phyloP scores from a whole-genome alignment of 1,140 invertebrate species.

The Leptopilina clavipes region DNA sequence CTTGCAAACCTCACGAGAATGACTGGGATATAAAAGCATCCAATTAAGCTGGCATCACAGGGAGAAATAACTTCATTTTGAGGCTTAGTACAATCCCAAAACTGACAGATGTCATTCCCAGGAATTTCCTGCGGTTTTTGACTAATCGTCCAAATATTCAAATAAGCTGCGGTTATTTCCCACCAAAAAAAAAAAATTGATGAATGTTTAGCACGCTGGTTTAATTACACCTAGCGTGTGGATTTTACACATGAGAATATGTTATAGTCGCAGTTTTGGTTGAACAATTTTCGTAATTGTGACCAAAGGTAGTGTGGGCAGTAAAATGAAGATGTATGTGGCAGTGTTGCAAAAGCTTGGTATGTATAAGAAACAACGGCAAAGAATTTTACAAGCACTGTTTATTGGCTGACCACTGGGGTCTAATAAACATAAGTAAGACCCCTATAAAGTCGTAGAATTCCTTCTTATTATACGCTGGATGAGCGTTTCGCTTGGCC shows the following conservation, averaged over 20 bases:
- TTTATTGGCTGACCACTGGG: constrained; percentile 25
- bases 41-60: constrained; percentile 4
- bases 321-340: constrained; percentile 32
- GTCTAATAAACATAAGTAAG: constrained; percentile 36
- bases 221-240: background rate
- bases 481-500: constrained; percentile 3
- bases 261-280: background rate
- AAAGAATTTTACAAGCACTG: constrained; percentile 34
- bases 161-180: too few relatives aligned
- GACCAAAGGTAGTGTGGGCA: background rate
- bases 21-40: constrained; percentile 12
- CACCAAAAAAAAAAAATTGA: too few relatives aligned
- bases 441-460: constrained; percentile 62
- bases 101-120: background rate
- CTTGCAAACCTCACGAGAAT: constrained; percentile 13
- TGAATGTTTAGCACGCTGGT: background rate
- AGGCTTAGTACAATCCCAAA: background rate
- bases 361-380: constrained; percentile 2
- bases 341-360: constrained; percentile 1
- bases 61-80: constrained; percentile 23
- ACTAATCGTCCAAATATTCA: background rate
- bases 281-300: constrained; percentile 3
- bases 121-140: background rate
- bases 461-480: constrained; percentile 59
- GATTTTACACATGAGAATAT: background rate